Percentiles rank a stretch among this genome's conserved stretches.
phyloP scores from a whole-genome alignment of 2,888 invertebrate species.

The Tetragonula carbonaria region DNA sequence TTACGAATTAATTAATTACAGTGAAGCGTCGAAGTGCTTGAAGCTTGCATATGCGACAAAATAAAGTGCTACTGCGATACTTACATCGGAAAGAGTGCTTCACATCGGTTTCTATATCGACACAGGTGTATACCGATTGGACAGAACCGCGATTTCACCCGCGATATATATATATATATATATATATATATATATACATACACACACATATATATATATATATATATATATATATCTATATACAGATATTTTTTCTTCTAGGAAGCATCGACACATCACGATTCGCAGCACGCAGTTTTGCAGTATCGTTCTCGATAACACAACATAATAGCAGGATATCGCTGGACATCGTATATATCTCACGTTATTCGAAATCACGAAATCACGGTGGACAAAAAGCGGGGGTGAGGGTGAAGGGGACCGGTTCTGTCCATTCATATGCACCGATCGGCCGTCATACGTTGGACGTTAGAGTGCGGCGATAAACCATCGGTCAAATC shows the following conservation, averaged over 20 bases:
- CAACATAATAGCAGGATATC: background rate
- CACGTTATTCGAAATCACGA: background rate
- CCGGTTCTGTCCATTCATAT: slow-evolving; percentile 40
- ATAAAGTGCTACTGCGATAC: slow-evolving; percentile 73
- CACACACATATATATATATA: background rate
- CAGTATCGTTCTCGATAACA: background rate
- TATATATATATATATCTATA: too few relatives aligned
- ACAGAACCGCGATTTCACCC: slow-evolving; percentile 37
- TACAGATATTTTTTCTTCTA: background rate
- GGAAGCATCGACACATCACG: background rate
- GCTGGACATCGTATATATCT: background rate
- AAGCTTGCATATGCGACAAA: slow-evolving; percentile 71
- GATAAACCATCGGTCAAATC: slow-evolving; percentile 63
- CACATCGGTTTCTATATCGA: slow-evolving; percentile 67
- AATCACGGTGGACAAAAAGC: background rate
- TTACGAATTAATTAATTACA: slow-evolving; percentile 47
- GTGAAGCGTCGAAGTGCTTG: slow-evolving; percentile 60
- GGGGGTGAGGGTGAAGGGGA: background rate
- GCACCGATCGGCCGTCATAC: slow-evolving; percentile 56
- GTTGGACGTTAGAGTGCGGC: slow-evolving; percentile 57
- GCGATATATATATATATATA: background rate
- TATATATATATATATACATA: background rate
- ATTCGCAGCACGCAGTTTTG: background rate
- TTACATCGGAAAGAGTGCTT: slow-evolving; percentile 74
- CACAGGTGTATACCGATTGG: slow-evolving; percentile 54